Evolutionary conservation across 2,113 vertebrate genomes (phyloP).

Genomic region (Chunga burmeisteri): DNA sequence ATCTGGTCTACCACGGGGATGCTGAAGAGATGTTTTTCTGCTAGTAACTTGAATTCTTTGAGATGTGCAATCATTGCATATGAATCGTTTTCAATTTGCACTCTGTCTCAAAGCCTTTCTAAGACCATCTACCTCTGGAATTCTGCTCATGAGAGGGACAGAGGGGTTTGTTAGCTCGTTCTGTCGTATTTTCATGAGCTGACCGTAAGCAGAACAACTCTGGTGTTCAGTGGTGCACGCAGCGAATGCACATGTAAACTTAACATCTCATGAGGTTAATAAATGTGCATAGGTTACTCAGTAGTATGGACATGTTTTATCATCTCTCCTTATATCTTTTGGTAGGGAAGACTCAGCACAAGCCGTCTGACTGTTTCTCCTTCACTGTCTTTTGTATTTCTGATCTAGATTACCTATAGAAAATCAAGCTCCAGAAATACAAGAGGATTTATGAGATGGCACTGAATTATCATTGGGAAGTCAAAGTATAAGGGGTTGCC

Average conservation of each 20-base stretch:
- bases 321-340: neutral
- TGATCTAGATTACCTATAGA: neutral
- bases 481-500: neutral
- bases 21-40: neutral
- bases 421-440: neutral
- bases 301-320: neutral
- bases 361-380: neutral
- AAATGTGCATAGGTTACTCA: neutral
- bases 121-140: neutral
- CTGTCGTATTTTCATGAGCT: neutral
- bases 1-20: neutral
- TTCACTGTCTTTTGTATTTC: neutral
- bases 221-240: neutral
- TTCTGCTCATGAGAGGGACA: neutral
- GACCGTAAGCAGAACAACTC: neutral
- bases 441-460: neutral
- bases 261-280: neutral
- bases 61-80: neutral
- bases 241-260: rapidly evolving
- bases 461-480: neutral
- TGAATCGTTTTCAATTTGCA: neutral
- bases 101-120: neutral
- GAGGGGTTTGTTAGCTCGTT: neutral
- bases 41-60: neutral
- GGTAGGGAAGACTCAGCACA: neutral